phyloP scores from a whole-genome alignment of 2,797 vertebrate species.

The Xerus rutilus region DNA sequence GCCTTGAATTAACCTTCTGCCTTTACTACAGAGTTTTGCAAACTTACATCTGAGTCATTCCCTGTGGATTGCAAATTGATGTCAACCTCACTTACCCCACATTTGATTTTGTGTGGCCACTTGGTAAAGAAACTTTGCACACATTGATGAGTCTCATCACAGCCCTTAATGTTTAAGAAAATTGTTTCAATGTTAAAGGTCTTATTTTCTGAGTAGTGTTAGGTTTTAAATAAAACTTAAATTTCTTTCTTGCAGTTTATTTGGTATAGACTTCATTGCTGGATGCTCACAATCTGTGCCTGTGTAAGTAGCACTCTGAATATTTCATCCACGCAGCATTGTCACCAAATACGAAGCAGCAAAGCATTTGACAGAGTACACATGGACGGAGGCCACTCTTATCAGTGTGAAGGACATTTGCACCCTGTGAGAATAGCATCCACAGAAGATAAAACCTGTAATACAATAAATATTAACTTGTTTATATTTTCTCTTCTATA shows the following conservation, averaged over 20 bases:
- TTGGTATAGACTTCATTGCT: neutral
- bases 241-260: neutral
- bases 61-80: neutral
- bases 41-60: neutral
- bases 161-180: neutral
- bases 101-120: neutral
- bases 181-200: neutral
- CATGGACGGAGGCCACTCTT: neutral
- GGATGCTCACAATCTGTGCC: neutral
- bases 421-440: slow-evolving; percentile 33
- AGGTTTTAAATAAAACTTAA: neutral
- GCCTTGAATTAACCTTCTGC: neutral
- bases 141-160: neutral
- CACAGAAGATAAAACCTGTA: slow-evolving; percentile 68
- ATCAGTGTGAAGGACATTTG: slow-evolving; percentile 33
- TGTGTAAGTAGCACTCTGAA: neutral
- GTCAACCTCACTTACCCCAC: neutral
- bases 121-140: neutral
- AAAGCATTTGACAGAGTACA: neutral
- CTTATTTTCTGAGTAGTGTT: neutral
- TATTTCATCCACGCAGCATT: neutral
- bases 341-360: neutral
- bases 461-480: slow-evolving; percentile 70
- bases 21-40: neutral
- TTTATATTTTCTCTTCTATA: slow-evolving; percentile 70